These are phyloP conservation scores for Ericerus pela DNA, from an alignment of 1,140 invertebrate species.

Conservation along the genomic window DNA sequence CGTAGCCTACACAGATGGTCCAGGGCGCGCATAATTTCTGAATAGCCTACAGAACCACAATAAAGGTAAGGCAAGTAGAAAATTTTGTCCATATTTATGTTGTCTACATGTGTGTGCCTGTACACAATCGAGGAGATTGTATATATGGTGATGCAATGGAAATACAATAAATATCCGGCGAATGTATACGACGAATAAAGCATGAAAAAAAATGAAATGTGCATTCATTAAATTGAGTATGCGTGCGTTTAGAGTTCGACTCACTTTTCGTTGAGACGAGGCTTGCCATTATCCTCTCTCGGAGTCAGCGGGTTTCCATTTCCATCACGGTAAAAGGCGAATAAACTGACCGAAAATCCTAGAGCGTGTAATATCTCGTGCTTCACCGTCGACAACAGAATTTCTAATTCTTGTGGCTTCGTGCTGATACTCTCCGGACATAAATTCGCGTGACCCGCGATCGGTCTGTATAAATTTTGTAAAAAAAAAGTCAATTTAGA, in stretches of 20 bases:
- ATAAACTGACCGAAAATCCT: conserved; percentile 88
- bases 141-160: too few species aligned
- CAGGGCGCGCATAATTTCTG: too few species aligned
- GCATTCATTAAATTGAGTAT: conserved; percentile 20
- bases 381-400: conserved; percentile 89
- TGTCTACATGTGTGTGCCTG: too few species aligned
- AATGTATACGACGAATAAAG: too few species aligned
- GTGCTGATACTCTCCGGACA: conserved; percentile 91
- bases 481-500: too few species aligned
- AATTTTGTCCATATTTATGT: too few species aligned
- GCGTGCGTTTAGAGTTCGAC: conserved; percentile 28
- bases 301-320: conserved; percentile 70
- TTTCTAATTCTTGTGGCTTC: conserved; percentile 80
- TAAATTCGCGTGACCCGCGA: conserved; percentile 95
- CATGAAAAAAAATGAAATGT: conserved; percentile 21
- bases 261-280: conserved; percentile 72
- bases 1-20: too few species aligned
- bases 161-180: too few species aligned
- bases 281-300: conserved; percentile 71
- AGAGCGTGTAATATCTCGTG: conserved; percentile 97
- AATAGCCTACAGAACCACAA: too few species aligned
- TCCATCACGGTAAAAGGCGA: conserved; percentile 82
- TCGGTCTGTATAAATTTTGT: conserved; percentile 82
- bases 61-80: too few species aligned
- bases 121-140: too few species aligned